Evolutionary conservation across 2,797 vertebrate genomes (phyloP).

Genomic region (Phylloscopus collybita): DNA sequence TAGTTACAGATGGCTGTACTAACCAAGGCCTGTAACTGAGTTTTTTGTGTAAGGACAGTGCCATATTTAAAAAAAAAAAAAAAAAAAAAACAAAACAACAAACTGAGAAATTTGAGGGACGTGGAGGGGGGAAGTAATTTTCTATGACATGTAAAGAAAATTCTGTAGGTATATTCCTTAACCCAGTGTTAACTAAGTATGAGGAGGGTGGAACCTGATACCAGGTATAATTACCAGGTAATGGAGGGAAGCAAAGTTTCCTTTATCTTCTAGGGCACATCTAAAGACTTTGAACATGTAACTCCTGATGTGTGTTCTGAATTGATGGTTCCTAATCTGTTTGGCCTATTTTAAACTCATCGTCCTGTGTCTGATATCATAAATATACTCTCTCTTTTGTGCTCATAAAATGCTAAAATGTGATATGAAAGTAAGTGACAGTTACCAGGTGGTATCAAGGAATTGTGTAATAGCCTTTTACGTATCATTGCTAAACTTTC

Average conservation of each 20-base stretch:
- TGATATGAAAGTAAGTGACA: background rate
- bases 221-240: background rate
- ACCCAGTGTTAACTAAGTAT: background rate
- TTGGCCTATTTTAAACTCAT: background rate
- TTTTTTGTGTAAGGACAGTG: background rate
- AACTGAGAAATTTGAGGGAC: background rate
- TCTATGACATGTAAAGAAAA: background rate
- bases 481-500: background rate
- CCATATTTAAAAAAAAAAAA: background rate
- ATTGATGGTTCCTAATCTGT: background rate
- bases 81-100: too few species aligned
- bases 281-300: background rate
- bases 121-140: rapidly evolving
- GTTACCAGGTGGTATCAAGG: background rate
- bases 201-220: background rate
- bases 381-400: background rate
- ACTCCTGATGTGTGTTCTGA: background rate
- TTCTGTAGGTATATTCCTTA: background rate
- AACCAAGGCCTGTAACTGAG: background rate
- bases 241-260: background rate
- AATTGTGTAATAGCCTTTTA: background rate
- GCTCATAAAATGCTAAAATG: background rate
- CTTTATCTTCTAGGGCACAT: background rate
- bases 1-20: background rate
- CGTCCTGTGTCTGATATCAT: background rate